A percentile compares a stretch with the other conserved stretches of the same genome.
Evolutionary conservation across 2,888 invertebrate species (phyloP).

Genomic region (Doris montereyensis): DNA sequence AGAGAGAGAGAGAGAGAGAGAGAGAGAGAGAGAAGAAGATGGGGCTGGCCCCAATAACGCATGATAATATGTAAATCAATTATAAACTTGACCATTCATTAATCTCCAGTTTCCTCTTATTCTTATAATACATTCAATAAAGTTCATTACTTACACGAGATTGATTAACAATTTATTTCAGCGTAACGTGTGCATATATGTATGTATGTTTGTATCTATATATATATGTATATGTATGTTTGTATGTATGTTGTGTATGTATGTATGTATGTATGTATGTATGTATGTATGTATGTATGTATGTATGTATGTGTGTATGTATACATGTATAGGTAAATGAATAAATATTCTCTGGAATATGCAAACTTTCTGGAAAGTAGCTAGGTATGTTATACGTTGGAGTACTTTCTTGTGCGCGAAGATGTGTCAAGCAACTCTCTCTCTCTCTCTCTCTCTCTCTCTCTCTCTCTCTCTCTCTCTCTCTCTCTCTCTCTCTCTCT

Average conservation of each 20-base stretch:
- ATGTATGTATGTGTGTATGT: conserved; percentile 21
- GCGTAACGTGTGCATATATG: conserved; percentile 12
- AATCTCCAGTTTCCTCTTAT: no score
- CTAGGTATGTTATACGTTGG: not conserved
- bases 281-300: not conserved
- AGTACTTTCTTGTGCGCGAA: not conserved
- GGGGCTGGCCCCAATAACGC: no score
- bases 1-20: conserved; percentile 6
- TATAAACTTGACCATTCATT: no score
- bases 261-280: not conserved
- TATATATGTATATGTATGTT: conserved; percentile 2
- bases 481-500: conserved; percentile 18
- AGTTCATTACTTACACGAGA: no score
- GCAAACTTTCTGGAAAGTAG: no score
- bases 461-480: not conserved
- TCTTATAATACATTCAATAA: no score
- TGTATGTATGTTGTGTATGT: not conserved
- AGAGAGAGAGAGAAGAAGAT: conserved; percentile 7
- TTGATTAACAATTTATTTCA: no score
- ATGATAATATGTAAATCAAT: no score
- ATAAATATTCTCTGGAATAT: not conserved
- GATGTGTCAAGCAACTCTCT: not conserved
- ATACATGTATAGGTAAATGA: not conserved
- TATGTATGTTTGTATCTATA: no score
- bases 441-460: not conserved